phyloP scores from a whole-genome alignment of 2,888 invertebrate species.

The Galerucella calmariensis region DNA sequence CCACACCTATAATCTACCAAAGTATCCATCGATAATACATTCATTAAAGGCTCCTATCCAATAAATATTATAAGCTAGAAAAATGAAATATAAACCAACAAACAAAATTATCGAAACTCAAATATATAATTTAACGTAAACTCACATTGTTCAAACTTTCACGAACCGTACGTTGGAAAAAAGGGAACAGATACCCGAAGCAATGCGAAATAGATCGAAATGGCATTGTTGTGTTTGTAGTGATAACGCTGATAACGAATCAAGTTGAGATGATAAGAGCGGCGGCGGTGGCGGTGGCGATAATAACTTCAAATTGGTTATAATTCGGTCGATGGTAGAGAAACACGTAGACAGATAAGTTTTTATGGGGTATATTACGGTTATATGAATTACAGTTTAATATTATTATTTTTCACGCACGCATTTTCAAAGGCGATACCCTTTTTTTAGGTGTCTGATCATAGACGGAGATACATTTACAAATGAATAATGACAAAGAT shows the following conservation, averaged over 20 bases:
- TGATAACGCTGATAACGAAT: constrained; percentile 47
- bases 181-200: constrained; percentile 42
- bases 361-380: constrained; percentile 11
- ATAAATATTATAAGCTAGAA: too few relatives aligned
- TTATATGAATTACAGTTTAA: constrained; percentile 11
- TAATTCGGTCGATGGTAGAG: constrained; percentile 23
- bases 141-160: background rate
- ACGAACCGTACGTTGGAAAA: background rate
- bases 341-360: constrained; percentile 29
- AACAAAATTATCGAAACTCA: background rate
- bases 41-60: too few relatives aligned
- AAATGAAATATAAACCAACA: too few relatives aligned
- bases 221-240: constrained; percentile 48
- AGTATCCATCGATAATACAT: too few relatives aligned
- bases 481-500: constrained; percentile 14
- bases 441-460: constrained; percentile 20
- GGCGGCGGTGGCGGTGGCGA: constrained; percentile 25
- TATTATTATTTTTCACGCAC: constrained; percentile 10
- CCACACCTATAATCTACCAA: too few relatives aligned
- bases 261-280: constrained; percentile 40
- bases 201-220: constrained; percentile 50
- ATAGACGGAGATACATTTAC: constrained; percentile 3
- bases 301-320: constrained; percentile 31
- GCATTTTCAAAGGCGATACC: background rate
- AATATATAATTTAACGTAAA: background rate